A percentile compares a stretch with the other conserved stretches of the same genome.
phyloP scores from a whole-genome alignment of 2,797 vertebrate species.

The Lithobates sylvaticus region DNA sequence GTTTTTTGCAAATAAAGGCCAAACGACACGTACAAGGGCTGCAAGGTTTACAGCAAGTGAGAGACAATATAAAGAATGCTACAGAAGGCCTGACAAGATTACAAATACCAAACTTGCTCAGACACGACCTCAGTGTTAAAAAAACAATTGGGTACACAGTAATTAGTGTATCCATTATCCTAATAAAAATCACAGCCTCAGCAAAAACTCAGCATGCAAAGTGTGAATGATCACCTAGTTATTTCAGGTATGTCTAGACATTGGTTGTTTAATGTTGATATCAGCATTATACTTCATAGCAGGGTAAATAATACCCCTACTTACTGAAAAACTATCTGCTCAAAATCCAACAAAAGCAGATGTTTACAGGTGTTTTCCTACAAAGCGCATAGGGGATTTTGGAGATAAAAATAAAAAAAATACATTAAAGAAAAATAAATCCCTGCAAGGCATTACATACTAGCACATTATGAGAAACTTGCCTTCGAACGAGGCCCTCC shows the following conservation, averaged over 20 bases:
- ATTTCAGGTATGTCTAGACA: neutral
- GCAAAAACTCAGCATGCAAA: neutral
- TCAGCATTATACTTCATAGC: neutral
- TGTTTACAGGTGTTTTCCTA: no score
- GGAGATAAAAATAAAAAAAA: no score
- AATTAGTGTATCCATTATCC: neutral
- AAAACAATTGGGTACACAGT: neutral
- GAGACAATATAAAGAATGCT: neutral
- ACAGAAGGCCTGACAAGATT: neutral
- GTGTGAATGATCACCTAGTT: neutral
- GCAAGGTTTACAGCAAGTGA: neutral
- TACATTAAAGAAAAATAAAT: no score
- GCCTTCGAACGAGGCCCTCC: no score
- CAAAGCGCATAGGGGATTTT: no score
- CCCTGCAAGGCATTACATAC: no score
- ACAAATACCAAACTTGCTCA: conserved; percentile 3
- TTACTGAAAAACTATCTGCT: no score
- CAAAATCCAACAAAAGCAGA: no score
- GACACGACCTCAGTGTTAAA: neutral
- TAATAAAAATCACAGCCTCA: neutral
- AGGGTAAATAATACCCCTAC: no score
- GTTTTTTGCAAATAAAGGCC: neutral
- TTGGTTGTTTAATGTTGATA: neutral
- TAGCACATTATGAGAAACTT: no score
- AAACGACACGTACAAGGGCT: neutral